Percentiles rank a stretch among this genome's conserved stretches.
These are phyloP conservation scores for Pampus argenteus DNA, from an alignment of 2,797 vertebrate genomes.

Conservation along the genomic window DNA sequence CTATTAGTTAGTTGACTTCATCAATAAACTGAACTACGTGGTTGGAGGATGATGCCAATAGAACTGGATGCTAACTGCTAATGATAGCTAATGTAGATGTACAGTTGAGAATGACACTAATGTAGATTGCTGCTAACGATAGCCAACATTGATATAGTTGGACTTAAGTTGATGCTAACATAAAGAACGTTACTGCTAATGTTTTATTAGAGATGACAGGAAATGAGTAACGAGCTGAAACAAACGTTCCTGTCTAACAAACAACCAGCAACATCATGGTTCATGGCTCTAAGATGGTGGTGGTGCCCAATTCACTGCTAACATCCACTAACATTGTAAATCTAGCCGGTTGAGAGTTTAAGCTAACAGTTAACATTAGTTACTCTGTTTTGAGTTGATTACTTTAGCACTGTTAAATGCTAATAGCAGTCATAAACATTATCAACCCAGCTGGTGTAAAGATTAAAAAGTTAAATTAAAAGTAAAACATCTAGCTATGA, in stretches of 20 bases:
- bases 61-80: conserved; percentile 6
- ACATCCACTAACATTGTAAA: not conserved
- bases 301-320: not conserved
- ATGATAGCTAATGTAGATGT: not conserved
- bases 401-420: not conserved
- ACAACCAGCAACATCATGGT: not conserved
- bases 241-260: too few relatives aligned
- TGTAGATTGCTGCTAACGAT: conserved; percentile 1
- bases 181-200: not conserved
- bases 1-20: not conserved
- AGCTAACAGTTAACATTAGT: not conserved
- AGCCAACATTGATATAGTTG: not conserved
- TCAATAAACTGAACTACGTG: too few relatives aligned
- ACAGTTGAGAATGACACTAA: conserved; percentile 14
- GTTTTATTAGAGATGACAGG: too few relatives aligned
- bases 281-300: not conserved
- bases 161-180: not conserved
- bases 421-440: not conserved
- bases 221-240: too few relatives aligned
- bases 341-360: not conserved
- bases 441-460: too few relatives aligned
- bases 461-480: too few relatives aligned
- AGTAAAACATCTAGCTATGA: too few relatives aligned
- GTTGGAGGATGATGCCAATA: not conserved
- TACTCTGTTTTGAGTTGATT: not conserved